A percentile compares a stretch with the other conserved stretches of the same genome.
Evolutionary conservation across 2,113 vertebrate species (phyloP).

Genomic region (Calonectris borealis): DNA sequence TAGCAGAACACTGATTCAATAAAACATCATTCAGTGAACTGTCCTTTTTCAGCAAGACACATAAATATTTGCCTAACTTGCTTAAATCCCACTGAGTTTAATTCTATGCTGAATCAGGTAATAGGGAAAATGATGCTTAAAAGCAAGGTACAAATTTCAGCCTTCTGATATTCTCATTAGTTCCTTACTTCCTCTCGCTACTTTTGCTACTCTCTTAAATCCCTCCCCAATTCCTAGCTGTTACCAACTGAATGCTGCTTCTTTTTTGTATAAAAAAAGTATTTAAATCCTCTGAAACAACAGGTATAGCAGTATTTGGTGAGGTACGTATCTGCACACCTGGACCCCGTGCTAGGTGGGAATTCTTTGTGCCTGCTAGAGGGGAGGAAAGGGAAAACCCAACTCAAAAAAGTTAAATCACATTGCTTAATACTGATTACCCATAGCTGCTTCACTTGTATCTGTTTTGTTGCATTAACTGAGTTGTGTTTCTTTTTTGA

Average conservation of each 20-base stretch:
- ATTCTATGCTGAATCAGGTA: not conserved
- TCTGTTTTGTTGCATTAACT: not conserved
- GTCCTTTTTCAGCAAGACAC: not conserved
- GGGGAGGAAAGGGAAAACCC: not conserved
- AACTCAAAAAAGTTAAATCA: not conserved
- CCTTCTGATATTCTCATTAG: not conserved
- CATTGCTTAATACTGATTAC: not conserved
- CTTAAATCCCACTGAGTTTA: not conserved
- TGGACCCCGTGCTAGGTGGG: rapidly evolving
- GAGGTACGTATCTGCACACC: not conserved
- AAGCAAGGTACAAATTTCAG: not conserved
- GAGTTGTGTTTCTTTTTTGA: not conserved
- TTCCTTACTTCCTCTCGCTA: not conserved
- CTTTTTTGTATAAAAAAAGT: not conserved
- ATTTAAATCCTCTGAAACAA: not conserved
- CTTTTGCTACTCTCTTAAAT: not conserved
- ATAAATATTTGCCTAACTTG: constrained; percentile 38
- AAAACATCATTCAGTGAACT: not conserved
- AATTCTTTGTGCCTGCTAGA: not conserved
- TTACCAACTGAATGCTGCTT: not conserved
- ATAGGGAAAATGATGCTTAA: not conserved
- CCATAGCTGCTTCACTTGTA: not conserved
- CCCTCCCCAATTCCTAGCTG: not conserved
- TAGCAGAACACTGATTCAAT: constrained; percentile 5
- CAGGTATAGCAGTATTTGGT: not conserved